Conservation (phyloP, 2,113 vertebrate genomes). For the Crocuta crocuta region DNA sequence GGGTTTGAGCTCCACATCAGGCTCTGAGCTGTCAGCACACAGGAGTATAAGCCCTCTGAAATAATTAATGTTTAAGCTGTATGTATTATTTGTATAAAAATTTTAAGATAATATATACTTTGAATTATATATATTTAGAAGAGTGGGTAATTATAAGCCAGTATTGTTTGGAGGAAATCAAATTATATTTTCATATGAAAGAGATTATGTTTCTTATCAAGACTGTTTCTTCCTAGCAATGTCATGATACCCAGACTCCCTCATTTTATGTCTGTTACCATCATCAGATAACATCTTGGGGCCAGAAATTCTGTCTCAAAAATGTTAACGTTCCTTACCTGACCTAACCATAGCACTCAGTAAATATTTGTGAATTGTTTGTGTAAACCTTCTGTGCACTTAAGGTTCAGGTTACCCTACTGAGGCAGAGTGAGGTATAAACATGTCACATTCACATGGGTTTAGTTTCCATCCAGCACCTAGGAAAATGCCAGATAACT, state of each 20-base stretch:
- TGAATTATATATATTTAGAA: not conserved
- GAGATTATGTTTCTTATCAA: not conserved
- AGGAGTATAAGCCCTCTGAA: not conserved
- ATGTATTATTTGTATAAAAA: not conserved
- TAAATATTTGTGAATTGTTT: not conserved
- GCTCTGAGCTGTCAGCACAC: no score
- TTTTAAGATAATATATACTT: not conserved
- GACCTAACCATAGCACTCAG: not conserved
- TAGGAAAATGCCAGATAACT: not conserved
- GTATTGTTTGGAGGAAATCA: not conserved
- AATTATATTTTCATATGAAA: not conserved
- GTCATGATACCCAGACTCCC: not conserved
- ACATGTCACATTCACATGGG: not conserved
- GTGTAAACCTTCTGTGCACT: not conserved
- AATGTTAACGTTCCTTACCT: not conserved
- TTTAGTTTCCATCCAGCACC: not conserved
- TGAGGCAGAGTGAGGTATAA: not conserved
- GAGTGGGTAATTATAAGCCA: not conserved
- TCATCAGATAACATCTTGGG: not conserved
- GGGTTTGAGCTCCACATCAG: no score
- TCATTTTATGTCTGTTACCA: not conserved
- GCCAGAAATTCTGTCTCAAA: not conserved
- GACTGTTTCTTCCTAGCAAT: not conserved
- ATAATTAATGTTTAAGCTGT: not conserved
- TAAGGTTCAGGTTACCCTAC: not conserved